Base-by-base conservation (phyloP, 92 coral and sea anemone genomes). In the Scolanthus callimorphus region DNA sequence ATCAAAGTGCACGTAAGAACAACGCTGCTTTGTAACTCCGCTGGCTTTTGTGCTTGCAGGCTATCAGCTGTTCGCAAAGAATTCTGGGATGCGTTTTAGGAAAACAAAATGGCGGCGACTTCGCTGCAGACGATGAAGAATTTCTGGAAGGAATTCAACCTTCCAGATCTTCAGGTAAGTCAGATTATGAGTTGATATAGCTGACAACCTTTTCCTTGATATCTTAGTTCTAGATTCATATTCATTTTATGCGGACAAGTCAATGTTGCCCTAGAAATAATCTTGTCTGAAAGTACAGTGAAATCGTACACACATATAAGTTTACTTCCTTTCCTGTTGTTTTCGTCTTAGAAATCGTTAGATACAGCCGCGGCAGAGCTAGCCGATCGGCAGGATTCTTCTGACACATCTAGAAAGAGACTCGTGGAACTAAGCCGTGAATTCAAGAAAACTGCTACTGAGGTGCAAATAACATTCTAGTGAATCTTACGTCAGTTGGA, bases 61-160 rank as follows among this genome's bases (percentile, higher is more conserved):
- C n/a, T n/a, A n/a, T n/a, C n/a, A n/a, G n/a, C 52, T 6, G 17
- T 4, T 46, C 52, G 52, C 11, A 20, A 20, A 10, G 52, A 21
- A 9, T 46, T 4, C 8, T 20, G 52, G 52, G 52, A 46, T 9
- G 4, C 11, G 22, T 10, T 44, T 39, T 65, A 80, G 39, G 57
- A 84, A 81, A 76, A 78, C 71, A 77, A 80, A 62, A 89, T 85
- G 94, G 90, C 95, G 81, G n/a, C n/a, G n/a, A 77, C 96, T 25
- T 81, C 94, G 25, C 67, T 92, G 63, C 83, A 66, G 76, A 86
- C 96, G 0, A 88, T 84, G 98, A 79, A 81, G 73, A 85, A 88
- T 69, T 88, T 84, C 82, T 92, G 98, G 98, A 92, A 92, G 60
- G 96, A 81, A 69, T 92, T 92, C 74, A 85, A 90, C 49, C 91